These are phyloP conservation scores for Ichneumoninae sp. DNA, from an alignment of 2,888 invertebrate genomes.

Conservation along the genomic window DNA sequence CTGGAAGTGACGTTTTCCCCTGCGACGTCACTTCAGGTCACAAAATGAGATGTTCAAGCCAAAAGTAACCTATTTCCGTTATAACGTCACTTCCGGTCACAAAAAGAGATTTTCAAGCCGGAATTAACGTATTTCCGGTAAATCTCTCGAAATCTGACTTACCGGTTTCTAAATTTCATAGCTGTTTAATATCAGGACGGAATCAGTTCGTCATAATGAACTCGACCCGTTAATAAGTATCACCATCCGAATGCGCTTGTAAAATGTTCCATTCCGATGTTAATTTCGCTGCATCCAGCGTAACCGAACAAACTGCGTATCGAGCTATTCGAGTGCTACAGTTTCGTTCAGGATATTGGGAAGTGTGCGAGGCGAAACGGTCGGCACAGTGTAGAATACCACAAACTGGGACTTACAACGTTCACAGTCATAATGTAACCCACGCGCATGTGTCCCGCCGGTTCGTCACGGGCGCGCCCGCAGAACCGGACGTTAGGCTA, in stretches of 20 bases:
- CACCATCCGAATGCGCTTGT: not conserved
- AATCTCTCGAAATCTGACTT: not conserved
- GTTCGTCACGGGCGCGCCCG: constrained; percentile 69
- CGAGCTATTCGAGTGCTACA: not conserved
- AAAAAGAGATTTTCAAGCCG: too few relatives aligned
- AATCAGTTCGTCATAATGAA: not conserved
- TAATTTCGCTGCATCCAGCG: not conserved
- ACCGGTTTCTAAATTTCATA: not conserved
- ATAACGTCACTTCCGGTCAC: too few relatives aligned
- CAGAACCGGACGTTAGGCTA: constrained; percentile 74
- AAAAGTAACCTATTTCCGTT: not conserved
- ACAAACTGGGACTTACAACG: constrained; percentile 4
- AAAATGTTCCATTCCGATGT: not conserved
- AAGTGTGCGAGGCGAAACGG: constrained; percentile 1
- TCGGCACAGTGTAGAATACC: not conserved
- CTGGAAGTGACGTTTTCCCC: too few relatives aligned
- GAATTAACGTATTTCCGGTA: not conserved
- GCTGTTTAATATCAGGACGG: not conserved
- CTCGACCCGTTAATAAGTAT: not conserved
- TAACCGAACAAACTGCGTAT: not conserved
- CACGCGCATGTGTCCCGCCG: constrained; percentile 27
- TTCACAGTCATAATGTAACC: not conserved
- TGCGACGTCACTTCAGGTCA: too few relatives aligned
- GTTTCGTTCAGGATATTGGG: constrained; percentile 12
- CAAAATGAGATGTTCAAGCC: not conserved